Evolutionary conservation across 2,113 vertebrate species (phyloP).

Genomic region (Oreotrochilus melanogaster): DNA sequence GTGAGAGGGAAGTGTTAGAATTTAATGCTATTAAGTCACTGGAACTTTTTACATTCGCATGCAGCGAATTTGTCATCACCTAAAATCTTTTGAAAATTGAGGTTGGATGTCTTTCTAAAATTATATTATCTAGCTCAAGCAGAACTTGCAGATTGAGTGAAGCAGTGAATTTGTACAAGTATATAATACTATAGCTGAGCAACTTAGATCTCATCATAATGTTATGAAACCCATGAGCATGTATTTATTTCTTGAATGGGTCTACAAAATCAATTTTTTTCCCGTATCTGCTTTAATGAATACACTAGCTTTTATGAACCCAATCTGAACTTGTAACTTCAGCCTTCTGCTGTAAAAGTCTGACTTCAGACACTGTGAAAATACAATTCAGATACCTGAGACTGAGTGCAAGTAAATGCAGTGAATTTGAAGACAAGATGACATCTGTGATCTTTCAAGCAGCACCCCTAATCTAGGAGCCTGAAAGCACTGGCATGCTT

Average conservation of each 20-base stretch:
- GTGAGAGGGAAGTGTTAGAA: neutral
- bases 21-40: neutral
- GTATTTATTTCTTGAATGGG: neutral
- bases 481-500: neutral
- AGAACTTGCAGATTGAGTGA: slow-evolving; percentile 22
- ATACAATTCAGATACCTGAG: neutral
- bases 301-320: neutral
- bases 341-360: neutral
- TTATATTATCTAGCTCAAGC: neutral
- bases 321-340: neutral
- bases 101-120: neutral
- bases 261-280: neutral
- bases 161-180: neutral
- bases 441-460: neutral
- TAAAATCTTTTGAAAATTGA: neutral
- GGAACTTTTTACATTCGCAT: neutral
- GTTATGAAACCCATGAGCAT: neutral
- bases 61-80: neutral
- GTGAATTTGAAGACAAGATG: neutral
- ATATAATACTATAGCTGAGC: neutral
- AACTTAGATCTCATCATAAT: neutral
- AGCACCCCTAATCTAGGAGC: neutral
- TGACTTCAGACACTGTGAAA: neutral
- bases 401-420: neutral
- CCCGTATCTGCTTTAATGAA: neutral